phyloP scores from a whole-genome alignment of 2,797 vertebrate genomes.

The Smutsia gigantea region DNA sequence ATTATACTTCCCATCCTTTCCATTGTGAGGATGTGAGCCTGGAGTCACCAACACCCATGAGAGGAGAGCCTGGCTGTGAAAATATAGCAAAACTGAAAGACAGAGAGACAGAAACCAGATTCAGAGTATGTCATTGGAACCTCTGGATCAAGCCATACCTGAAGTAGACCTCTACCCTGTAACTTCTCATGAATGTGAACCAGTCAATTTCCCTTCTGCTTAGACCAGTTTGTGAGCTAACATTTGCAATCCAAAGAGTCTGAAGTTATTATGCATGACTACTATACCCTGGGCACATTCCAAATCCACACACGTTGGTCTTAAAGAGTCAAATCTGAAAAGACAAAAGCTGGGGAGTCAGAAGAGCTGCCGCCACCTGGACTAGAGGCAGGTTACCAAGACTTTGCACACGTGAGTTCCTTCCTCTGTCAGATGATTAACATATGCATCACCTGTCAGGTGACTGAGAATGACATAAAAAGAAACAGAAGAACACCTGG shows the following conservation, averaged over 20 bases:
- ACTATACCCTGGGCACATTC: not conserved
- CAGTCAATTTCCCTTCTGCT: not conserved
- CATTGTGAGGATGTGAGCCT: not conserved
- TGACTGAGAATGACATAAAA: not conserved
- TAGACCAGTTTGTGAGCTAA: not conserved
- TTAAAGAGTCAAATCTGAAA: conserved; percentile 16
- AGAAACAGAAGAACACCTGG: not conserved
- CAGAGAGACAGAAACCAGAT: not conserved
- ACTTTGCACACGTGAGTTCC: not conserved
- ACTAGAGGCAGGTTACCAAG: not conserved
- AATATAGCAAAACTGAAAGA: not conserved
- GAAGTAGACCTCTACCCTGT: not conserved
- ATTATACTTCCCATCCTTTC: not conserved
- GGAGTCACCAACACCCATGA: not conserved
- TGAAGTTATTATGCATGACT: not conserved
- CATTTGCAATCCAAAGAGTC: not conserved
- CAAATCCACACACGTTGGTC: not conserved
- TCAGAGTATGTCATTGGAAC: not conserved
- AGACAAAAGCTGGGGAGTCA: not conserved
- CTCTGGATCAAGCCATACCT: not conserved
- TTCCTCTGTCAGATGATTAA: not conserved
- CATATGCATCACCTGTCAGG: not conserved
- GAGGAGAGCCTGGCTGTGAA: not conserved
- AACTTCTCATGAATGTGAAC: not conserved
- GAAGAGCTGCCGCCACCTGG: not conserved